phyloP scores from a whole-genome alignment of 2,888 invertebrate genomes.

The Micoletzkya japonica region DNA sequence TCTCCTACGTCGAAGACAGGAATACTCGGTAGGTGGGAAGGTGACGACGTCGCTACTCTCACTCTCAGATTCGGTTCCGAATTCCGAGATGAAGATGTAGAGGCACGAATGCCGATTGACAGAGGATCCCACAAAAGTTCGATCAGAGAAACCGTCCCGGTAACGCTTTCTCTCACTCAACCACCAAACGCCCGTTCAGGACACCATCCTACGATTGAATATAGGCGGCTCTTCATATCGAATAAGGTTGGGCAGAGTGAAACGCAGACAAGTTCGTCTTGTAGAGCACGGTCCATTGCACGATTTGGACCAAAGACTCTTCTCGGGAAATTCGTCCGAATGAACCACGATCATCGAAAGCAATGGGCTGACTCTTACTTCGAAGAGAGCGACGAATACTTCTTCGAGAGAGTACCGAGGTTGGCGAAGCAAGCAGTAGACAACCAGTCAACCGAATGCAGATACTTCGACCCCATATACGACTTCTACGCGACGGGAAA shows the following conservation, averaged over 20 bases:
- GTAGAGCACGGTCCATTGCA: conserved; percentile 16
- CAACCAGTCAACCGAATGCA: conserved; percentile 29
- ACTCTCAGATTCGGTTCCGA: conserved; percentile 26
- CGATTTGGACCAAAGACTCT: conserved; percentile 35
- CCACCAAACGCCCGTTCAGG: conserved; percentile 32
- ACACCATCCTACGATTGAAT: conserved; percentile 58
- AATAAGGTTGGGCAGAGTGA: conserved; percentile 56
- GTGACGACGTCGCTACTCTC: not conserved
- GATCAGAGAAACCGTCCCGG: conserved; percentile 35
- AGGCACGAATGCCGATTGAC: conserved; percentile 48
- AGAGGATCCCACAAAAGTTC: conserved; percentile 41
- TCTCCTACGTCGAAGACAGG: conserved; percentile 24
- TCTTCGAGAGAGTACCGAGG: conserved; percentile 62
- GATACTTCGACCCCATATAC: conserved; percentile 63
- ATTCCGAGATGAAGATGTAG: conserved; percentile 46
- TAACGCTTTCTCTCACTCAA: not conserved
- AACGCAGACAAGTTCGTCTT: not conserved
- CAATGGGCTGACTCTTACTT: conserved; percentile 62
- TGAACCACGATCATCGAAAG: conserved; percentile 61
- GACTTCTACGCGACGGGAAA: conserved; percentile 63
- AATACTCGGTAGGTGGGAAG: not conserved
- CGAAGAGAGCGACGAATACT: conserved; percentile 60
- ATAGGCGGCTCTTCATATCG: conserved; percentile 61
- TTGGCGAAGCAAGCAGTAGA: not conserved
- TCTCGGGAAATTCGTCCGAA: conserved; percentile 50